A percentile compares a stretch with the other conserved stretches of the same genome.
Evolutionary conservation across 2,888 invertebrate genomes (phyloP).

Genomic region (Eilema caniola): DNA sequence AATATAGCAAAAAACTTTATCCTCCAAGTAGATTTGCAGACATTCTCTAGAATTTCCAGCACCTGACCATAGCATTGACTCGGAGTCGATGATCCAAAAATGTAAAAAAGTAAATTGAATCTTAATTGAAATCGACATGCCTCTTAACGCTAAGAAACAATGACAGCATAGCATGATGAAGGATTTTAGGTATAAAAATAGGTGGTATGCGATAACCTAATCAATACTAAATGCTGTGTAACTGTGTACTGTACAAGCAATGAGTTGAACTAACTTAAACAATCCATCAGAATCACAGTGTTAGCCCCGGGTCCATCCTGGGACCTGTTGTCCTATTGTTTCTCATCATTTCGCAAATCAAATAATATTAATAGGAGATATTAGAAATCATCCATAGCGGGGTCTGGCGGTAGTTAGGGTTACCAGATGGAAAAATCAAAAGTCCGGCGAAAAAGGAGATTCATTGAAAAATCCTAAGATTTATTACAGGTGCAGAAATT

Average conservation of each 20-base stretch:
- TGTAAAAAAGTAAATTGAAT: slow-evolving; percentile 5
- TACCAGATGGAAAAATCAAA: too few species aligned
- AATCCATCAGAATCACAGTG: not conserved
- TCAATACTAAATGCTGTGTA: not conserved
- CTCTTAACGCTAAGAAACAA: slow-evolving; percentile 3
- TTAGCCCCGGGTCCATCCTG: not conserved
- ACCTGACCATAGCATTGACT: not conserved
- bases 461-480: too few species aligned
- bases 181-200: not conserved
- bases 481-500: too few species aligned
- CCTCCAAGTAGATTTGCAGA: not conserved
- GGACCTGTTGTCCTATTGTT: not conserved
- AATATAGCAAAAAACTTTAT: not conserved
- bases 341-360: too few species aligned
- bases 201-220: not conserved
- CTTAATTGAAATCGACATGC: slow-evolving; percentile 23
- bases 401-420: too few species aligned
- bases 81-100: slow-evolving; percentile 22
- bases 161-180: not conserved
- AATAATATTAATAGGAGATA: too few species aligned
- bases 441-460: too few species aligned
- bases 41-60: not conserved
- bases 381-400: too few species aligned
- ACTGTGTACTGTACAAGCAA: not conserved
- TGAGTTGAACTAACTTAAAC: not conserved